These are phyloP conservation scores for Tenthredo amoena DNA, from an alignment of 2,888 invertebrate genomes.

Conservation along the genomic window DNA sequence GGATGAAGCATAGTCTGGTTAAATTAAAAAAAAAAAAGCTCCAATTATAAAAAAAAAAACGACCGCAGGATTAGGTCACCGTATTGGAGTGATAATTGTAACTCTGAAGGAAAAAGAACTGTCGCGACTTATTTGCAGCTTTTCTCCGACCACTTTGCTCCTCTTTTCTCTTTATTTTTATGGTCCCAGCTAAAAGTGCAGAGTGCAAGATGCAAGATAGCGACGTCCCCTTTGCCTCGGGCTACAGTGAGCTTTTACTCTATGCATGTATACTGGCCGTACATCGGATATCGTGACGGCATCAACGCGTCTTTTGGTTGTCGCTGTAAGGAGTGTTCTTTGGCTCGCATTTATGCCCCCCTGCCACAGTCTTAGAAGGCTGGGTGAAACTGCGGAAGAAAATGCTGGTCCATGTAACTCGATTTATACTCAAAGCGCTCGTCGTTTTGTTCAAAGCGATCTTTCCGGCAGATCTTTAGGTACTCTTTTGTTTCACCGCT, in stretches of 20 bases:
- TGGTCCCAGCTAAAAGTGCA: conserved; percentile 8
- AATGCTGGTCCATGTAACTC: conserved; percentile 65
- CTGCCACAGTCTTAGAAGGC: neutral
- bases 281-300: conserved; percentile 21
- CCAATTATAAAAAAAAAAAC: neutral
- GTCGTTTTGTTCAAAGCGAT: conserved; percentile 72
- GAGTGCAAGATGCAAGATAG: conserved; percentile 22
- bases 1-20: neutral
- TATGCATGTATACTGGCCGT: neutral
- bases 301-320: conserved; percentile 17
- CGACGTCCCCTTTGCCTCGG: conserved; percentile 11
- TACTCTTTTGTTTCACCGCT: conserved; percentile 42
- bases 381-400: conserved; percentile 44
- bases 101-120: neutral
- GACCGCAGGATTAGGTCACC: neutral
- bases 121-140: neutral
- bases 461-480: conserved; percentile 58
- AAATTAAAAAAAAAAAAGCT: neutral
- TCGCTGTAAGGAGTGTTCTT: conserved; percentile 22
- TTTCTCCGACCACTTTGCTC: neutral
- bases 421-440: conserved; percentile 69
- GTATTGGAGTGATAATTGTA: neutral
- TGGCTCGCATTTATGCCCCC: conserved; percentile 16
- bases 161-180: neutral
- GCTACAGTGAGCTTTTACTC: conserved; percentile 7